Base-by-base conservation (phyloP, 2,797 vertebrate genomes). In the Lutjanus argentimaculatus region DNA sequence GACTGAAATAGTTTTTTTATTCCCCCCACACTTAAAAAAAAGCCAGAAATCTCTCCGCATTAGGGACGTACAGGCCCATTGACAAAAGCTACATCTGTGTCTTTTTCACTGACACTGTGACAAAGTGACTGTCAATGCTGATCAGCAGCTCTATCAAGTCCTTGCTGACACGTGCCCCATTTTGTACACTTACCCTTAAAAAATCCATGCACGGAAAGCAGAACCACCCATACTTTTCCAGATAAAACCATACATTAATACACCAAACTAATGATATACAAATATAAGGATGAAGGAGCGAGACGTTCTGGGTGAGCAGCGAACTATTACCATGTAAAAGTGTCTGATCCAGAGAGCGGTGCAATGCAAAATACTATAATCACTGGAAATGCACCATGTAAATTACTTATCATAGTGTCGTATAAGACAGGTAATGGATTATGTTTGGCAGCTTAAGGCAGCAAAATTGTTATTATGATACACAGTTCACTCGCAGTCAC, bases 341-440 rank as follows among this genome's bases (percentile, higher is more conserved):
- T 52, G 64, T 40, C 67, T 73, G 65, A 67, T 88, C 70, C 58
- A 48, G 72, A 53, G 74, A 71, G 76, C 21, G 1, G 49, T 40
- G 69, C 82, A 59, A 68, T 74, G 72, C 49, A 67, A 82, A 77
- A 42, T 56, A 80, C 67, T 51, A 72, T 77, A 88, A 87, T 85
- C 75, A 85, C 71, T 82, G 57, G 30, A 88, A 91, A 80, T 69
- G 43, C 79, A 83, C 67, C 80, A 43, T 85, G 85, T 83, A 80
- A 88, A 82, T 91, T 66, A 84, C 84, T 90, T 90, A 86, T 79
- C 75, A 77, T 69, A 70, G 75, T 59, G 72, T 82, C 68, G 73
- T 87, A 86, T 73, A 78, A 76, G 81, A 85, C 75, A 82, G 73
- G 70, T 77, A 86, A 88, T 90, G 82, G 82, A 89, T 91, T 89